phyloP scores from a whole-genome alignment of 37 sponge, comb jelly and placozoan genomes.

The Haliclona indistincta region DNA sequence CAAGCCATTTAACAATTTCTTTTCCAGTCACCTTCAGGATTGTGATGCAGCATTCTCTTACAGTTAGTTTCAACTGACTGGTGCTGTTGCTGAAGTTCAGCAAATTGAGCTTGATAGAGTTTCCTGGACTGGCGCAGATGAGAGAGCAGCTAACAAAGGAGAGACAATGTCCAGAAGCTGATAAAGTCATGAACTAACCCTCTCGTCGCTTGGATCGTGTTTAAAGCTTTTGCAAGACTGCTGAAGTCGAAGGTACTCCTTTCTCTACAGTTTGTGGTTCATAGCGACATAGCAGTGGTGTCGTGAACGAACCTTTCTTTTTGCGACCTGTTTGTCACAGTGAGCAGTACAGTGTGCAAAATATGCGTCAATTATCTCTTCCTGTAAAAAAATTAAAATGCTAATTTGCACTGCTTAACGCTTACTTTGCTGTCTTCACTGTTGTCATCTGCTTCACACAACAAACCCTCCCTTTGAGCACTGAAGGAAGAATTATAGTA shows the following conservation, averaged over 20 bases:
- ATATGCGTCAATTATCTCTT: slow-evolving; percentile 74
- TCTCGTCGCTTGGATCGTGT: too few species aligned
- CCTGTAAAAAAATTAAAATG: background rate
- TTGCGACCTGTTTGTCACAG: slow-evolving; percentile 59
- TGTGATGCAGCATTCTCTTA: too few species aligned
- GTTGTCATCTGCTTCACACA: slow-evolving; percentile 73
- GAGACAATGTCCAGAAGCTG: too few species aligned
- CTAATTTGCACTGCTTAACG: background rate
- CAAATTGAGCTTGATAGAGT: too few species aligned
- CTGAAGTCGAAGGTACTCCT: background rate
- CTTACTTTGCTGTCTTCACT: background rate
- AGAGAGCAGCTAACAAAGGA: too few species aligned
- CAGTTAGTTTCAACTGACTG: too few species aligned
- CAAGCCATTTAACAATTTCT: too few species aligned
- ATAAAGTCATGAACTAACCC: too few species aligned
- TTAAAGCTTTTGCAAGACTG: background rate
- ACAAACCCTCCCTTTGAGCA: slow-evolving; percentile 83
- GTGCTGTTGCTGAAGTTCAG: too few species aligned
- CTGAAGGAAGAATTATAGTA: slow-evolving; percentile 22
- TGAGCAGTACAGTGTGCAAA: slow-evolving; percentile 89
- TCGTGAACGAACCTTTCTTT: slow-evolving; percentile 61
- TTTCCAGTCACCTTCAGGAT: too few species aligned
- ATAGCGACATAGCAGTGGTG: background rate
- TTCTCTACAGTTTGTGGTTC: background rate
- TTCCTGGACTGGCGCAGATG: too few species aligned